Evolutionary conservation across 2,113 vertebrate species (phyloP).

Genomic region (Dasyurus viverrinus): DNA sequence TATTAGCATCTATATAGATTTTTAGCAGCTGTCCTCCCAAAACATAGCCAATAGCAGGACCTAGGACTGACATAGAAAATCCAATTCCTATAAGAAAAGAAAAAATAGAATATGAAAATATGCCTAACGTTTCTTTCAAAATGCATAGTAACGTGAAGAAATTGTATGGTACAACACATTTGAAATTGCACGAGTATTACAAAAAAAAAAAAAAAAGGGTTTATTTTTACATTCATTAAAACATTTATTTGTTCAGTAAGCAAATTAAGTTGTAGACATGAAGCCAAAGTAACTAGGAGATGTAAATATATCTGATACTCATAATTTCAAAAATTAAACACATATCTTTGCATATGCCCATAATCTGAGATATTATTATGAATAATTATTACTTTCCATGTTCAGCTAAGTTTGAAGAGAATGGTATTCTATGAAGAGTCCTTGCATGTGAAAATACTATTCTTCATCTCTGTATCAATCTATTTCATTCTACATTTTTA

Average conservation of each 20-base stretch:
- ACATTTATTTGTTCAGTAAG: slow-evolving; percentile 8
- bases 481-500: background rate
- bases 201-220: slow-evolving; percentile 22
- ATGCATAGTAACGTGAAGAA: background rate
- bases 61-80: slow-evolving; percentile 86
- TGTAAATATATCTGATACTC: background rate
- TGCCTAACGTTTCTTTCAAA: background rate
- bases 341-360: background rate
- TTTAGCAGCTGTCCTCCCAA: slow-evolving; percentile 86
- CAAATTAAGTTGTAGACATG: slow-evolving; percentile 15
- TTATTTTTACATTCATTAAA: slow-evolving; percentile 27
- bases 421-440: background rate
- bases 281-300: slow-evolving; percentile 4
- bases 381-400: background rate
- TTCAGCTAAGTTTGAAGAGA: slow-evolving; percentile 16
- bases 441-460: background rate
- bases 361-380: background rate
- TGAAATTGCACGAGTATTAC: background rate
- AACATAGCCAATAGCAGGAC: slow-evolving; percentile 88
- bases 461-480: background rate
- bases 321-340: background rate
- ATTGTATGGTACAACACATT: slow-evolving; percentile 11
- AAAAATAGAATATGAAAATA: slow-evolving; percentile 35
- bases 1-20: slow-evolving; percentile 85
- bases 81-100: slow-evolving; percentile 84